Base-by-base conservation (phyloP, 1,140 invertebrate genomes). In the Manduca sexta region DNA sequence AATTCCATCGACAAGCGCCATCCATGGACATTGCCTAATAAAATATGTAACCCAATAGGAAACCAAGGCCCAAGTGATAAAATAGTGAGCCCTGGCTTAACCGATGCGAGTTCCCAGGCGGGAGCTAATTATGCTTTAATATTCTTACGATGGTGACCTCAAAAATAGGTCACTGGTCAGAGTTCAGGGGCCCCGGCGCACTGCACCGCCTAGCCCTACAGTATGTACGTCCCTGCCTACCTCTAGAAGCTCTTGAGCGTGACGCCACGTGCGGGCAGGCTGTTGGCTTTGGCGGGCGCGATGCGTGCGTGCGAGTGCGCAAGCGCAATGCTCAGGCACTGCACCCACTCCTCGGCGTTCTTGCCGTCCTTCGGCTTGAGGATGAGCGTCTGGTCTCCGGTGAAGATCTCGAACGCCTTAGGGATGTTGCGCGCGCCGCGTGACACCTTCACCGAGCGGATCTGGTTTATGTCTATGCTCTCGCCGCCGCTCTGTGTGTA, bases 321-420 rank as follows among this genome's bases (percentile, higher is more conserved):
- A 13, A 96, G 93, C 3, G 94, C 94, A 58, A 96, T 95, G 60
- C 93, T 95, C 34, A 96, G 87, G 80, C 93, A 96, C 71, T 96
- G 94, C 35, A 95, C 93, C 96, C 96, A 98, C 78, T 97, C 93
- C 81, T 97, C 95, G 8, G 95, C 95, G 76, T 97, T 95, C 81
- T 95, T 95, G n/a, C 94, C 93, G 74, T 96, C 95, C 84, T 95
- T 96, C 4, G 96, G 95, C 87, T 97, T 98, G 43, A 98, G 89
- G 64, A 97, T 94, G 62, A 96, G 91, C 6, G 94, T 95, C 73
- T 95, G 94, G 74, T 97, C 95, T 39, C 93, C 93, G 1, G 96
- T 97, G 83, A 98, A 98, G 54, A 98, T 97, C 88, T 98, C 96
- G 87, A 98, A 98, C 1, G 96, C 95, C 84, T 95, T 96, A 7